Conservation (phyloP, 2,888 invertebrate genomes). For the Eupithecia insigniata region DNA sequence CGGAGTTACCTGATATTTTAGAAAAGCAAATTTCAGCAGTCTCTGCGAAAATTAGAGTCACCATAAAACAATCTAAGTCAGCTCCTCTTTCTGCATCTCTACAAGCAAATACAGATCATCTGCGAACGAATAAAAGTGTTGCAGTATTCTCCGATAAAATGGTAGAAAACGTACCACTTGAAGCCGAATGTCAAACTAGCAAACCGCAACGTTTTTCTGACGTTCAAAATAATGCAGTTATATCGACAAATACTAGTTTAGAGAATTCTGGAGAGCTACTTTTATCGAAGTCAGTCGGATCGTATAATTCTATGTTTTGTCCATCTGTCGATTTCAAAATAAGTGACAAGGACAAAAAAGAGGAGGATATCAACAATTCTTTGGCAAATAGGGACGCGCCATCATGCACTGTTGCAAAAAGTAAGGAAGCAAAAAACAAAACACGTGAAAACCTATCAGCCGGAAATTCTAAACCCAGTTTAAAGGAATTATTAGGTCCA, state of each 20-base stretch:
- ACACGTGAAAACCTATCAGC: neutral
- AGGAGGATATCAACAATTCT: neutral
- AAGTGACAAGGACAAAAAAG: neutral
- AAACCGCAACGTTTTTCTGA: neutral
- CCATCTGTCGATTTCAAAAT: neutral
- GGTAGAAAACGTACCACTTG: neutral
- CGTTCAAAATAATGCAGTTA: neutral
- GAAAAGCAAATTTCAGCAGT: neutral
- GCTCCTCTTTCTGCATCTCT: neutral
- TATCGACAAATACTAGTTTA: slow-evolving; percentile 1
- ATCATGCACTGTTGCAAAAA: neutral
- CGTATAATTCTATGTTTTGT: neutral
- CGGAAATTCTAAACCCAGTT: neutral
- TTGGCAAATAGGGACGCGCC: neutral
- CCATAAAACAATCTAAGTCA: neutral
- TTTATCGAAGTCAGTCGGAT: neutral
- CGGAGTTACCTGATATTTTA: neutral
- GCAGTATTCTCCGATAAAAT: neutral
- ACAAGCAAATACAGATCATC: neutral
- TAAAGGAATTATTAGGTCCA: neutral
- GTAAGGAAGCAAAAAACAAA: neutral
- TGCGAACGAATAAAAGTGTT: neutral
- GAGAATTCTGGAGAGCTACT: neutral
- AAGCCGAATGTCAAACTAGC: neutral
- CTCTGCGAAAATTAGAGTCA: neutral